Percentiles rank a stretch among this genome's conserved stretches.
Conservation (phyloP, 30 jellyfish, hydroid and myxozoan genomes). For the Aurelia coerulea region DNA sequence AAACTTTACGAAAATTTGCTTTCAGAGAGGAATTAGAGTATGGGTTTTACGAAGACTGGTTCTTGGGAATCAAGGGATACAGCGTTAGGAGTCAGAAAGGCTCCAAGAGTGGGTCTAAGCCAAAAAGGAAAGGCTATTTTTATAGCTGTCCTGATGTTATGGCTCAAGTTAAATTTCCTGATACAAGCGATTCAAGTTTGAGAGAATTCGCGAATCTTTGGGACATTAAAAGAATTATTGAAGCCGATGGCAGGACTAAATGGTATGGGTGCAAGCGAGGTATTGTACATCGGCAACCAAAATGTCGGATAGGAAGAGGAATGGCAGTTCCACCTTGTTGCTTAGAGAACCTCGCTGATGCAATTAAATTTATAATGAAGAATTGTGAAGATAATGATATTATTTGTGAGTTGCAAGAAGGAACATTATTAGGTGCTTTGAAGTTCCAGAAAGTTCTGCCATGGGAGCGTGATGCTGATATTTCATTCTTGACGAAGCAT, state of each 20-base stretch:
- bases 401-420: slow-evolving; percentile 83
- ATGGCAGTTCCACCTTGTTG: slow-evolving; percentile 99
- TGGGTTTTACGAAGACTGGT: slow-evolving; percentile 92
- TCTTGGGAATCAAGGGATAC: slow-evolving; percentile 43
- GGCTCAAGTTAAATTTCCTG: slow-evolving; percentile 21
- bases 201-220: slow-evolving; percentile 55
- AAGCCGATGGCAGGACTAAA: slow-evolving; percentile 6
- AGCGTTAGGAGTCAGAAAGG: neutral
- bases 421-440: slow-evolving; percentile 88
- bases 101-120: neutral
- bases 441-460: slow-evolving; percentile 72
- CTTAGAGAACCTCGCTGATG: slow-evolving; percentile 76
- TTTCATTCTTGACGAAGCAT: slow-evolving; percentile 77
- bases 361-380: slow-evolving; percentile 63
- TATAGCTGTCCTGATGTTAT: slow-evolving; percentile 93
- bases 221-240: slow-evolving; percentile 77
- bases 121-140: neutral
- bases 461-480: slow-evolving; percentile 98
- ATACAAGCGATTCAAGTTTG: slow-evolving; percentile 7
- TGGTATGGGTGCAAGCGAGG: slow-evolving; percentile 92
- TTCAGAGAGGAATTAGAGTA: slow-evolving; percentile 38
- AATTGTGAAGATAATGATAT: slow-evolving; percentile 40
- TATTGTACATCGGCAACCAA: slow-evolving; percentile 3
- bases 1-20: neutral
- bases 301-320: slow-evolving; percentile 78